phyloP scores from a whole-genome alignment of 2,113 vertebrate species.

The Oncorhynchus gorbuscha region DNA sequence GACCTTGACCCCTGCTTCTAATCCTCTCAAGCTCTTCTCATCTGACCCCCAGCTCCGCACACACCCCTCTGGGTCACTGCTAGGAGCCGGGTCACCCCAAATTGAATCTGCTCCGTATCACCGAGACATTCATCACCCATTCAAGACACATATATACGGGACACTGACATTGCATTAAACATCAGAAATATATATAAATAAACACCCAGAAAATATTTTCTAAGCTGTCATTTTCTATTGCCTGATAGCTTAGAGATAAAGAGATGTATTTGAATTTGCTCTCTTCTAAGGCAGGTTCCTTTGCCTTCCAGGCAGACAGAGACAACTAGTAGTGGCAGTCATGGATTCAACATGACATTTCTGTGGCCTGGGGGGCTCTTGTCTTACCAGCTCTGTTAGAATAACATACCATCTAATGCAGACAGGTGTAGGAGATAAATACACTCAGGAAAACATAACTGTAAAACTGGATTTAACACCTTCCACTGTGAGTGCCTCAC shows the following conservation, averaged over 20 bases:
- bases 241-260: not conserved
- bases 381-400: not conserved
- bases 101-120: conserved; percentile 4
- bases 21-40: not conserved
- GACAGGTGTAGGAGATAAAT: not conserved
- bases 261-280: not conserved
- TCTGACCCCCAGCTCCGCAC: not conserved
- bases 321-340: not conserved
- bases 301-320: not conserved
- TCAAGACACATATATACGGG: not conserved
- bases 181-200: not conserved
- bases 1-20: not conserved
- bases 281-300: not conserved
- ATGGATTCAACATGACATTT: not conserved
- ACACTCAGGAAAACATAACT: not conserved
- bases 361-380: not conserved
- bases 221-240: not conserved
- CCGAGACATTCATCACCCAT: conserved; percentile 2
- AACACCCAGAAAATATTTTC: not conserved
- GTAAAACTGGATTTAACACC: not conserved
- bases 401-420: not conserved
- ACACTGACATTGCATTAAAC: not conserved
- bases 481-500: not conserved
- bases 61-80: not conserved
- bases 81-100: not conserved